Evolutionary conservation across 1,140 invertebrate genomes (phyloP).

Genomic region (Pollicipes pollicipes): DNA sequence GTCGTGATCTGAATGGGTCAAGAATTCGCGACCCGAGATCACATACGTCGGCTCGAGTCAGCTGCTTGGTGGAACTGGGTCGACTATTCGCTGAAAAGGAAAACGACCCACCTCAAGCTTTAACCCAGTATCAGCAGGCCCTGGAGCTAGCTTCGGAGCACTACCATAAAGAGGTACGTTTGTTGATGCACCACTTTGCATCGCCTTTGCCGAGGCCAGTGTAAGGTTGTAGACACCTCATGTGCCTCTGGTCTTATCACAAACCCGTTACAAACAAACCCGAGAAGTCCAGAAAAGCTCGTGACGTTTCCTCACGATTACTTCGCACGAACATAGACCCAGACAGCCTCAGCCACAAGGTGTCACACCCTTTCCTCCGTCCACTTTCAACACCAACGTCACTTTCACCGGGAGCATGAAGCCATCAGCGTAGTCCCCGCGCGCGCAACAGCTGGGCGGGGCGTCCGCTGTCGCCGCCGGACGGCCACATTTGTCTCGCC

Average conservation of each 20-base stretch:
- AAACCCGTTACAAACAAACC: too few species aligned
- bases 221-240: too few species aligned
- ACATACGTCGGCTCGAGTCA: neutral
- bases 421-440: neutral
- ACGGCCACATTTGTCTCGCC: neutral
- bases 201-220: too few species aligned
- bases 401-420: too few species aligned
- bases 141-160: neutral
- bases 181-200: too few species aligned
- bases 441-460: neutral
- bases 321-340: too few species aligned
- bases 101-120: neutral
- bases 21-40: neutral
- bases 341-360: too few species aligned
- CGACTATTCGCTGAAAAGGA: neutral
- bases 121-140: neutral
- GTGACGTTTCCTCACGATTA: too few species aligned
- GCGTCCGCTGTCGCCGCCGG: neutral
- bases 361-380: too few species aligned
- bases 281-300: too few species aligned
- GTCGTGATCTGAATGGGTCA: neutral
- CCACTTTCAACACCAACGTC: too few species aligned
- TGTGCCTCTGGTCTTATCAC: too few species aligned
- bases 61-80: neutral
- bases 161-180: neutral